Evolutionary conservation across 2,113 vertebrate genomes (phyloP), one percentile per base, ranked within the genome.

Genomic region (Pycnonotus jocosus): DNA sequence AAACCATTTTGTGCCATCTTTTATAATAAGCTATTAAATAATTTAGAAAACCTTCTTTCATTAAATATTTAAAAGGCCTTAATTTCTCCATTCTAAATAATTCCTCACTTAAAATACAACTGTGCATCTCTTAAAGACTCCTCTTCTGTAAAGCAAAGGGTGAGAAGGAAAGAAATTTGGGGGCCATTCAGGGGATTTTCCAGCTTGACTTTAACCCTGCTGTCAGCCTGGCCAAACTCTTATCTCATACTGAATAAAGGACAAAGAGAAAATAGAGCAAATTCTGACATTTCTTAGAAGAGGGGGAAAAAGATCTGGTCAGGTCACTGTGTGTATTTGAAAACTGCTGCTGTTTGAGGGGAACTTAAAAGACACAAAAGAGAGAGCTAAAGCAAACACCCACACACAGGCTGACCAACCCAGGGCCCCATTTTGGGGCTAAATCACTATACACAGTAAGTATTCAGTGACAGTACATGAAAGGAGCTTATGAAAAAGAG

Each of bases 11-110:
- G 90, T 35, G 91, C 56, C 85, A 81, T 71, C 51, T 86, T 96
- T 89, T 93, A 86, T 87, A 96, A 95, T 86, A 79, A 95, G 71
- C 91, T 94, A 90, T 96, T 97, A 93, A 97, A 97, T 95, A 97
- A 94, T 95, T 89, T 88, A 97, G 80, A 58, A 86, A 90, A 88
- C 54, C 83, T 74, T 30, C 13, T 11, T 62, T 92, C 86, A 96
- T 94, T 96, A 97, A 96, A 94, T 97, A 97, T 97, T 96, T 83
- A 95, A 93, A 88, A 54, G 81, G 66, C 78, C 71, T 94, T 97
- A 95, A 97, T 97, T 95, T 91, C 92, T 77, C 79, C 73, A 48
- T 81, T 95, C 94, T 83, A 73, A 81, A 33, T 68, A 73, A 89
- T 56, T 84, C 83, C 83, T 91, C 88, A 83, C 50, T 84, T 76